Evolutionary conservation across 2,888 invertebrate species (phyloP).

Genomic region (Capitulum mitella): DNA sequence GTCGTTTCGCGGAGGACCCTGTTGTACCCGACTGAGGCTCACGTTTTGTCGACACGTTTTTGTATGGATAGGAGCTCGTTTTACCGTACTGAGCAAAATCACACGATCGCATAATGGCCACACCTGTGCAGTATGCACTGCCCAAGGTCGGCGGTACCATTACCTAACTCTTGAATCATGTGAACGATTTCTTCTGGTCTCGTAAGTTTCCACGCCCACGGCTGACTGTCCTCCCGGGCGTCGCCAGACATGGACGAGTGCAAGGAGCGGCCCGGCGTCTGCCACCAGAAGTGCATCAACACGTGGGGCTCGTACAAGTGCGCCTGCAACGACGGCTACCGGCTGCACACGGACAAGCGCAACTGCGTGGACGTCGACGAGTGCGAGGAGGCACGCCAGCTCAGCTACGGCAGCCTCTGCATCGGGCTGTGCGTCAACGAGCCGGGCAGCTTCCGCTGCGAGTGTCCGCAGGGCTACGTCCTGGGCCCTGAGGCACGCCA

Average conservation of each 20-base stretch:
- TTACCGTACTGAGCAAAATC: no score
- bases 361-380: conserved; percentile 35
- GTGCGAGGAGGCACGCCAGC: conserved; percentile 31
- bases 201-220: no score
- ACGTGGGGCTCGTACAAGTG: conserved; percentile 85
- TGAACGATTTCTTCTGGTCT: no score
- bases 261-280: conserved; percentile 49
- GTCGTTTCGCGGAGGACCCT: no score
- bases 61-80: no score
- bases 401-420: neutral
- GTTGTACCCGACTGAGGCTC: no score
- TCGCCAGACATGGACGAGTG: conserved; percentile 63
- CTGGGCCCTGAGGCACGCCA: conserved; percentile 42
- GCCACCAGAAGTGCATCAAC: conserved; percentile 84
- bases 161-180: no score
- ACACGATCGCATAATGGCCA: no score
- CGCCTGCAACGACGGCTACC: conserved; percentile 70
- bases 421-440: conserved; percentile 30
- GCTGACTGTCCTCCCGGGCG: no score
- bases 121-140: no score
- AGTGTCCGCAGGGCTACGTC: conserved; percentile 38
- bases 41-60: no score
- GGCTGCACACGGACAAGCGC: conserved; percentile 32
- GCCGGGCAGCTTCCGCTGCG: conserved; percentile 30
- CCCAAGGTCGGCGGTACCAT: no score